Base-by-base conservation (phyloP, 2,888 invertebrate genomes). In the Aphidius colemani region DNA sequence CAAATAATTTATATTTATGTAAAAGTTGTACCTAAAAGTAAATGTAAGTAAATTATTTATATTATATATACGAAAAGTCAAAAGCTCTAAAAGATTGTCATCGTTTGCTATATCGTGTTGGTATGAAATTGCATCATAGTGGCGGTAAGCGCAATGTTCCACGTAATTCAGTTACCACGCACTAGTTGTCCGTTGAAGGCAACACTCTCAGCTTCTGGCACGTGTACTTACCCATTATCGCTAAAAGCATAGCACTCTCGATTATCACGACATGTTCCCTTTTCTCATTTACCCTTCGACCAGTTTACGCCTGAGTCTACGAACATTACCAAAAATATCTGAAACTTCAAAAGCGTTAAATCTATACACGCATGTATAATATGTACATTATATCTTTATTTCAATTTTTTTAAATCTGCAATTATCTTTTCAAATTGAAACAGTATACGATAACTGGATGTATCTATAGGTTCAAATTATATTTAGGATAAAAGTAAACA, bases 191-290 rank as follows among this genome's bases (percentile, higher is more conserved):
- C 68, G 63, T 65, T 64, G 64, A 48, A 59, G 61, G 64, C 68
- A 56, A 65, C 64, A 67, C 67, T 67, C 69, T 70, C 66, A 62
- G 71, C 63, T 69, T 67, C 73, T 75, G 75, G 72, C 76, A 74
- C 77, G 77, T 76, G 76, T 77, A 80, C 79, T 78, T 78, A 78
- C 76, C 80, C 80, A 79, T 80, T 80, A 80, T 77, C 75, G 75
- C 78, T 80, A 80, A 80, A 78, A 80, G 80, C 80, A 78, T 76
- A 78, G 80, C 78, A 78, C 76, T 78, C 77, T 80, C 80, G 80
- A 80, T 80, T 80, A 80, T 80, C 80, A 75, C 78, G 75, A 76
- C 76, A 75, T 72, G 3, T 2, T 30, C 30, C 30, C 30, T 30
- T 30, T 30, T 2, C 30, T 30, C 30, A 30, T 30, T 30, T 30